phyloP scores from a whole-genome alignment of 1,140 invertebrate genomes.

The Prorops nasuta region DNA sequence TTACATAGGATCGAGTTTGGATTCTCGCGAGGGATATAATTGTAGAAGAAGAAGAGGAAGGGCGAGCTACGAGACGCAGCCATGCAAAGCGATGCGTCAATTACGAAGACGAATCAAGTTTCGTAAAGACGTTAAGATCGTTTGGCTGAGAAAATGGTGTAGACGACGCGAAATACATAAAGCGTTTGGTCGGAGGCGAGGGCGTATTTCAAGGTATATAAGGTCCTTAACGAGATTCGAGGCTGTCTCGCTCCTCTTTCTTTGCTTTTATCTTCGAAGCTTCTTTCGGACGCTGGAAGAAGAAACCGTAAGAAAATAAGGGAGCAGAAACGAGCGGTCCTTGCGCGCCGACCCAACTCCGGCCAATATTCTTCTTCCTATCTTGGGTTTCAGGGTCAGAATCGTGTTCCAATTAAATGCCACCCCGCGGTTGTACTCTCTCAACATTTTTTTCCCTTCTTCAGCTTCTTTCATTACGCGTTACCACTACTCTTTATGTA shows the following conservation, averaged over 20 bases:
- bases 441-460: neutral
- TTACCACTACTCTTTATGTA: too few species aligned
- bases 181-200: too few species aligned
- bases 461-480: neutral
- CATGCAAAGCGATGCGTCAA: slow-evolving; percentile 36
- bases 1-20: neutral
- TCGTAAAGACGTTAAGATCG: too few species aligned
- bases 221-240: slow-evolving; percentile 35
- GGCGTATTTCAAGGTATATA: too few species aligned
- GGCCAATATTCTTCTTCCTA: slow-evolving; percentile 38
- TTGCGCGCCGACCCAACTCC: too few species aligned
- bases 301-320: neutral
- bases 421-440: slow-evolving; percentile 19
- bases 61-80: slow-evolving; percentile 20
- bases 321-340: neutral
- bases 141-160: too few species aligned
- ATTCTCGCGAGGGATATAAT: neutral
- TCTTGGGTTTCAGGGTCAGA: slow-evolving; percentile 52
- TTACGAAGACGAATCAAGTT: slow-evolving; percentile 28
- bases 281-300: slow-evolving; percentile 6
- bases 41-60: slow-evolving; percentile 1
- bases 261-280: neutral
- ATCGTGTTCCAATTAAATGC: slow-evolving; percentile 55
- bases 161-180: too few species aligned
- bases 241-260: slow-evolving; percentile 9